Evolutionary conservation across 1,140 invertebrate genomes (phyloP).

Genomic region (Zaprionus vittiger): DNA sequence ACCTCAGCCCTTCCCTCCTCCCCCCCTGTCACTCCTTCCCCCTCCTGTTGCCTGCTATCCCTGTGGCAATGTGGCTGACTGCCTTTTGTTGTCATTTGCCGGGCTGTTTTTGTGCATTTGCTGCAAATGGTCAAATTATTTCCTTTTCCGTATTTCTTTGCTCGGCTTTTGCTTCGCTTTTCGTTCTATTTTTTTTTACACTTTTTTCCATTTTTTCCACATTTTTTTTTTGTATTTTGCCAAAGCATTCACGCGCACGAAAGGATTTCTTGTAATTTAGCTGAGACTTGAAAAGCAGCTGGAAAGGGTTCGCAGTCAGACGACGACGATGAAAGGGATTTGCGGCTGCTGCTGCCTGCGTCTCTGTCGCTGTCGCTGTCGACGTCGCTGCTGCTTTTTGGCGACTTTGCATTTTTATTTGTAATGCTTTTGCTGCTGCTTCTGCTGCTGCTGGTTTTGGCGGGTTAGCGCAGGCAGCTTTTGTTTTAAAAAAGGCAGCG

Average conservation of each 20-base stretch:
- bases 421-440: slow-evolving; percentile 53
- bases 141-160: slow-evolving; percentile 81
- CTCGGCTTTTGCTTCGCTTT: slow-evolving; percentile 46
- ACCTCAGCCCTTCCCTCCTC: background rate
- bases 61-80: slow-evolving; percentile 41
- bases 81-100: slow-evolving; percentile 56
- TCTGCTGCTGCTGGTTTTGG: slow-evolving; percentile 57
- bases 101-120: slow-evolving; percentile 47
- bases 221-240: slow-evolving; percentile 36
- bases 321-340: slow-evolving; percentile 75
- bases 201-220: background rate
- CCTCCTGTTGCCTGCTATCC: background rate
- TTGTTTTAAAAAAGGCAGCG: slow-evolving; percentile 73
- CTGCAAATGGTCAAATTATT: slow-evolving; percentile 81
- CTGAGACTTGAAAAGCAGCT: slow-evolving; percentile 73
- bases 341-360: slow-evolving; percentile 83
- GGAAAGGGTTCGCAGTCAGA: slow-evolving; percentile 44
- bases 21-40: background rate
- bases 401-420: slow-evolving; percentile 81
- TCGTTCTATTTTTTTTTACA: slow-evolving; percentile 36
- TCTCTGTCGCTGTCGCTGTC: background rate
- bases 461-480: slow-evolving; percentile 66
- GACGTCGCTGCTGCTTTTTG: slow-evolving; percentile 59
- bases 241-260: slow-evolving; percentile 82
- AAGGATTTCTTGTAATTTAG: slow-evolving; percentile 83